These are phyloP conservation scores for Heliopora coerulea DNA, from an alignment of 92 coral and sea anemone genomes.

Conservation along the genomic window DNA sequence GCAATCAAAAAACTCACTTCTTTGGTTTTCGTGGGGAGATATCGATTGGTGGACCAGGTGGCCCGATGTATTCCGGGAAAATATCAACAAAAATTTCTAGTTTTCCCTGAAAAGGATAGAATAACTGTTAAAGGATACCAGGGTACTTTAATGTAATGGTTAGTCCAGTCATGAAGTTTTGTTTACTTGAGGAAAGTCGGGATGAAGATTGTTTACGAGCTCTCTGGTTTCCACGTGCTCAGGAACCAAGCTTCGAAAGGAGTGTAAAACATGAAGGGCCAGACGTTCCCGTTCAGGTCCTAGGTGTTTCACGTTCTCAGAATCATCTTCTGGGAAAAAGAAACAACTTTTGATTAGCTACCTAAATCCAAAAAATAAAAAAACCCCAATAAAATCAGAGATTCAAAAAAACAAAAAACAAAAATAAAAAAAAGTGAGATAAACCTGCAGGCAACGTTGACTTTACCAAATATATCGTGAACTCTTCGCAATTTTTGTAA, in stretches of 20 bases:
- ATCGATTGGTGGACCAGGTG: constrained; percentile 80
- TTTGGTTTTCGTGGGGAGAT: constrained; percentile 70
- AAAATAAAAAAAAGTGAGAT: no score
- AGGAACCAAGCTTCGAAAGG: constrained; percentile 71
- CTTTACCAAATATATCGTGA: no score
- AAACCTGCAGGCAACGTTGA: no score
- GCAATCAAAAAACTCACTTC: no score
- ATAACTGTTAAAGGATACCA: neutral
- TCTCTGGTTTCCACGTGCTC: constrained; percentile 96
- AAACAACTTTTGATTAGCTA: neutral
- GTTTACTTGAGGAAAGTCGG: constrained; percentile 85
- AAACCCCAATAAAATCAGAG: no score
- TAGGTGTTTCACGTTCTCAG: constrained; percentile 54
- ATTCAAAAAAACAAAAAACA: no score
- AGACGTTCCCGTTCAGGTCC: constrained; percentile 91
- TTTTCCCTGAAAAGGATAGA: constrained; percentile 58
- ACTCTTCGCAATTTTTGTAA: no score
- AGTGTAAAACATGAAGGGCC: constrained; percentile 81
- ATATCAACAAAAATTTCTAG: constrained; percentile 85
- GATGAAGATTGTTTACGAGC: constrained; percentile 80
- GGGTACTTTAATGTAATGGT: neutral
- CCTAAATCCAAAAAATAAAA: no score
- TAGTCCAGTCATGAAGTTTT: no score
- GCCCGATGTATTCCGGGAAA: constrained; percentile 71
- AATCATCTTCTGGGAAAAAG: neutral